Evolutionary conservation across 2,888 invertebrate species (phyloP), one percentile per base, ranked within the genome.

Genomic region (Cerastis leucographa): DNA sequence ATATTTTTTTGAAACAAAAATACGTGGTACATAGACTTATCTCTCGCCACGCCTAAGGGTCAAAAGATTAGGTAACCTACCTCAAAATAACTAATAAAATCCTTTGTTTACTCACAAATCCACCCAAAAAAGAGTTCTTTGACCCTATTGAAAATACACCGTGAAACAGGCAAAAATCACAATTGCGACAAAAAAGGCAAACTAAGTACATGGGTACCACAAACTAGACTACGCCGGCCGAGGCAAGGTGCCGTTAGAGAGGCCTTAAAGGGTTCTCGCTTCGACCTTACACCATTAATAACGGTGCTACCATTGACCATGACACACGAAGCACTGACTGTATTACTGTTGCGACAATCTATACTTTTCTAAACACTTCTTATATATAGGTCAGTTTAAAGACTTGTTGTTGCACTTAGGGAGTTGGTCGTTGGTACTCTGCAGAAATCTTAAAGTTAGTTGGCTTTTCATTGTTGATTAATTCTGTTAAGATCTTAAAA

Each of bases 241-340:
- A 86, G 85, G 69, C 82, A 77, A 87, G 86, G 87, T 88, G 71
- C 88, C 84, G 87, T 86, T 86, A 89, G 86, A 83, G 91, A 62
- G 87, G 90, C 91, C 91, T 62, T 87, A 87, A 90, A 92, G 91
- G 92, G 90, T 90, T 88, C 83, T 74, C 86, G 59, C n/a, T 44
- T 49, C 83, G 88, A 89, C 89, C 89, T 90, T 91, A 90, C 78
- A 76, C 83, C 87, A 88, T 87, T 87, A 83, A 78, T 87, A 86
- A 82, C 87, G 84, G 84, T 85, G 84, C 74, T 82, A 81, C 85
- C 76, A 84, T 85, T 88, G 87, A 85, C 87, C 89, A 86, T 83
- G 85, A 84, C 76, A 84, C 85, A 75, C 74, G 65, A 81, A 75
- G 46, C 65, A 64, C 40, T 64, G 54, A 54, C 68, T 68, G 54